Conservation (phyloP, 1,140 invertebrate species). For the Achatina immaculata region DNA sequence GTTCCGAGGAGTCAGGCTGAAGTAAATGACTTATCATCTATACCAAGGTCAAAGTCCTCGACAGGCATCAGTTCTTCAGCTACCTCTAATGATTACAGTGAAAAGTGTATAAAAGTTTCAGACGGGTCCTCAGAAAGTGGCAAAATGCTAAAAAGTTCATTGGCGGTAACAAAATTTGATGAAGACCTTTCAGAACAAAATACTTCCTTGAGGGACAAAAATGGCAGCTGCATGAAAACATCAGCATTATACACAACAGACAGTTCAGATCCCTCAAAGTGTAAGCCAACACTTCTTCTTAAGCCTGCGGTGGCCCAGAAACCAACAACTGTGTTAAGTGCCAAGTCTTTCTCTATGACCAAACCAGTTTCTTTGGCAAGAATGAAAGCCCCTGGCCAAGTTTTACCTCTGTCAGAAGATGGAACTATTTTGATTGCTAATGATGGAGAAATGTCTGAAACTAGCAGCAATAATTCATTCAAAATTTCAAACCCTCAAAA, state of each 20-base stretch:
- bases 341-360: not conserved
- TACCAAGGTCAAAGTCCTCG: not conserved
- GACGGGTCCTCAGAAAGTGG: not conserved
- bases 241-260: not conserved
- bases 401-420: not conserved
- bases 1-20: slow-evolving; percentile 78
- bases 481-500: not conserved
- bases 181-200: not conserved
- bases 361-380: not conserved
- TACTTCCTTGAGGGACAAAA: not conserved
- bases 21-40: slow-evolving; percentile 71
- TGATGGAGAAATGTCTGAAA: not conserved
- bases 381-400: not conserved
- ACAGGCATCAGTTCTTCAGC: not conserved
- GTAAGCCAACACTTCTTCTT: not conserved
- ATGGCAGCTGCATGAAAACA: not conserved
- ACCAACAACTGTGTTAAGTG: not conserved
- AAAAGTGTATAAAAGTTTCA: not conserved
- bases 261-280: not conserved
- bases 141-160: not conserved
- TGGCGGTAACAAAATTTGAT: not conserved
- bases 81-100: not conserved
- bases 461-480: not conserved
- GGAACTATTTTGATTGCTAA: not conserved
- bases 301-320: not conserved